Percentiles rank a stretch among this genome's conserved stretches.
phyloP scores from a whole-genome alignment of 2,113 vertebrate genomes.

The Grammomys surdaster region DNA sequence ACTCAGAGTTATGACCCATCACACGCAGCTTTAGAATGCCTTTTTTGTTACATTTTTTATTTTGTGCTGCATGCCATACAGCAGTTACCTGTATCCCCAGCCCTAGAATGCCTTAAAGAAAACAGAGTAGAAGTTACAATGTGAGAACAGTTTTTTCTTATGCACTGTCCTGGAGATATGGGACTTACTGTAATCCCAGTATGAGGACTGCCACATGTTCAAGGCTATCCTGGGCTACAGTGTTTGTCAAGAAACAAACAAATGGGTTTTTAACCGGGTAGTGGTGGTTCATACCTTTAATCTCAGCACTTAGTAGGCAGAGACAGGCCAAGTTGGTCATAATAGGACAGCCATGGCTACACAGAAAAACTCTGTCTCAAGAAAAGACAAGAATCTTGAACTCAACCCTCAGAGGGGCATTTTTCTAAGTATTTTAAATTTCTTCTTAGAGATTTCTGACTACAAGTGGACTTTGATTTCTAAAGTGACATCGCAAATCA shows the following conservation, averaged over 20 bases:
- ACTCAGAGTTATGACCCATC: not conserved
- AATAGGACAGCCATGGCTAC: not conserved
- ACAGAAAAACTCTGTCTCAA: not conserved
- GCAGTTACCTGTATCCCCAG: not conserved
- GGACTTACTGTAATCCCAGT: not conserved
- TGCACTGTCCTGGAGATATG: not conserved
- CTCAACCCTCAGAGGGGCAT: not conserved
- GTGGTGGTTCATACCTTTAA: not conserved
- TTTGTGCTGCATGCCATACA: not conserved
- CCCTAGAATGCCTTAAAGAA: not conserved
- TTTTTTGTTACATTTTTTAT: not conserved
- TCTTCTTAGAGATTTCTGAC: slow-evolving; percentile 40
- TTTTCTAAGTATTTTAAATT: slow-evolving; percentile 54
- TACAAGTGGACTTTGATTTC: slow-evolving; percentile 66
- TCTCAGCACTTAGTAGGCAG: not conserved
- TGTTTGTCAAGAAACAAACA: not conserved
- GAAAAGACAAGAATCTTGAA: slow-evolving; percentile 11
- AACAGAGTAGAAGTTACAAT: not conserved
- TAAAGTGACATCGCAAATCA: slow-evolving; percentile 48
- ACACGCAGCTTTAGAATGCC: not conserved
- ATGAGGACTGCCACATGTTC: not conserved
- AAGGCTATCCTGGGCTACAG: not conserved
- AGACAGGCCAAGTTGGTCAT: not conserved
- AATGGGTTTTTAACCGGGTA: not conserved
- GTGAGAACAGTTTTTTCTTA: not conserved